These are phyloP conservation scores for Brenthis daphne DNA, from an alignment of 2,888 invertebrate genomes.

Conservation along the genomic window DNA sequence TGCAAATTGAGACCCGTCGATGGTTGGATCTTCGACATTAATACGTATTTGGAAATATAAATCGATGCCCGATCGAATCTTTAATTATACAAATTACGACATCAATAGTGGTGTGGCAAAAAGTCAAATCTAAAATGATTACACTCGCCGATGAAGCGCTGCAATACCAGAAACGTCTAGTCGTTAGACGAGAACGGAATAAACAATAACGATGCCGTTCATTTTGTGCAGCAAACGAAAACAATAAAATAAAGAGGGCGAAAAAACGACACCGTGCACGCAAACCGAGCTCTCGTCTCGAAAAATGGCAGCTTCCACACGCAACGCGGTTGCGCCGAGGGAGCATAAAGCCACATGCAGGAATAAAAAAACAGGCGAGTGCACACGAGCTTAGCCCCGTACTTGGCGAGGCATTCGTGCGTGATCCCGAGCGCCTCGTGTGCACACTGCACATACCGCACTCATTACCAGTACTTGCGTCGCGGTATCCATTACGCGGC, in stretches of 20 bases:
- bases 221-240: constrained; percentile 64
- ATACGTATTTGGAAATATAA: constrained; percentile 32
- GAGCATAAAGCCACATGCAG: constrained; percentile 48
- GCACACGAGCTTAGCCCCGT: constrained; percentile 61
- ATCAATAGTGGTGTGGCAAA: constrained; percentile 26
- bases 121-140: constrained; percentile 20
- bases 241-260: constrained; percentile 74
- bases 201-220: constrained; percentile 64
- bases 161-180: constrained; percentile 20
- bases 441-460: constrained; percentile 39
- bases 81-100: constrained; percentile 38
- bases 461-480: constrained; percentile 60
- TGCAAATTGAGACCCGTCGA: constrained; percentile 60
- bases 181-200: constrained; percentile 27
- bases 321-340: constrained; percentile 52
- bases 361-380: constrained; percentile 55
- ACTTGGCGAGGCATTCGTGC: constrained; percentile 71
- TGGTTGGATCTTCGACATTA: constrained; percentile 38
- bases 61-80: constrained; percentile 36
- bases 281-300: constrained; percentile 62
- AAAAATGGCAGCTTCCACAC: constrained; percentile 67
- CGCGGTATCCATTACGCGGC: constrained; percentile 74
- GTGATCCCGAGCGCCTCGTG: constrained; percentile 55
- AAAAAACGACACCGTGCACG: constrained; percentile 69
- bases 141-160: constrained; percentile 13